Percentiles rank a stretch among this genome's conserved stretches.
Conservation (phyloP, 37 sponge, comb jelly and placozoan genomes). For the Chondrilla cf. caribensis region DNA sequence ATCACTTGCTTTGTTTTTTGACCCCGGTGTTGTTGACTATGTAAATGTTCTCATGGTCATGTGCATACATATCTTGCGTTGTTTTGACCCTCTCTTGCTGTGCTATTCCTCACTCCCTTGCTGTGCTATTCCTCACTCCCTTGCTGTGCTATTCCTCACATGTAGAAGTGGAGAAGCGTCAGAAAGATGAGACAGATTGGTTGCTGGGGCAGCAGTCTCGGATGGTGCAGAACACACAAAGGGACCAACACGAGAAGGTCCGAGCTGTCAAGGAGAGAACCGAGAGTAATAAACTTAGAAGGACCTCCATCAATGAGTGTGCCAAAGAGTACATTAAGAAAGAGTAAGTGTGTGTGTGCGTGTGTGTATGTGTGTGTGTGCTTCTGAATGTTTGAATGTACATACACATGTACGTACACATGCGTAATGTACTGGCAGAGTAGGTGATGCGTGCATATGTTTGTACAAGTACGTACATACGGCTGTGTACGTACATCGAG, state of each 20-base stretch:
- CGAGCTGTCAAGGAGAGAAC: conserved; percentile 25
- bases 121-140: too few species aligned
- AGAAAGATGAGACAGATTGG: conserved; percentile 24
- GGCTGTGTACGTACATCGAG: neutral
- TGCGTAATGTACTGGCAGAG: neutral
- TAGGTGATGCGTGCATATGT: neutral
- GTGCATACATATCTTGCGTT: too few species aligned
- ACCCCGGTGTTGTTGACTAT: too few species aligned
- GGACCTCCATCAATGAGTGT: conserved; percentile 45
- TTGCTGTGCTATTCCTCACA: too few species aligned
- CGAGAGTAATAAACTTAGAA: conserved; percentile 5
- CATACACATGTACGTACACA: neutral
- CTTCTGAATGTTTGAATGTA: neutral
- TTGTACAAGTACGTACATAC: neutral
- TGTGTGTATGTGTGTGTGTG: neutral
- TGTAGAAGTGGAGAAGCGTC: conserved; percentile 37
- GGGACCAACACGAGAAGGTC: conserved; percentile 49
- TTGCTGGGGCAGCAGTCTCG: conserved; percentile 34
- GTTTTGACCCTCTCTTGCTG: too few species aligned
- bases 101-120: too few species aligned
- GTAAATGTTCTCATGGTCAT: too few species aligned
- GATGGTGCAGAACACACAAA: conserved; percentile 32
- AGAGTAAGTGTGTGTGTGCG: conserved; percentile 35
- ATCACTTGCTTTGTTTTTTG: too few species aligned
- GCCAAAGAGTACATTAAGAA: conserved; percentile 51